Base-by-base conservation (phyloP, 2,113 vertebrate genomes). In the Cryptotis parvus region DNA sequence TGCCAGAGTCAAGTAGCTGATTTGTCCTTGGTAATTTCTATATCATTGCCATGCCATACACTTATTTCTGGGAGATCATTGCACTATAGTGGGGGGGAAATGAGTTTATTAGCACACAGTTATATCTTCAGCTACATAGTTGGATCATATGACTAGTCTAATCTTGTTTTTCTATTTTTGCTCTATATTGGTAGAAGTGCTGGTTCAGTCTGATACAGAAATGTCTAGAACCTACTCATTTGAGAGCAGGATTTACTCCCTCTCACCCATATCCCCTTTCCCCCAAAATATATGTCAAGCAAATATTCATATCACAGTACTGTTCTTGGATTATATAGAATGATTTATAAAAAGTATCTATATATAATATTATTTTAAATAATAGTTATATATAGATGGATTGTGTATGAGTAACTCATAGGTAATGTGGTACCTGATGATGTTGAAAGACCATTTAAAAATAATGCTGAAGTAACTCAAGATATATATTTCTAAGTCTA, bases 71-170 rank as follows among this genome's bases (percentile, higher is more conserved):
- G 8, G 10, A 6, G 31, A 2, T 2, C 0, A 0, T 33, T 41
- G 24, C 45, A 9, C 1, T 22, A 15, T 33, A 24, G 31, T 10
- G 4, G 14, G 11, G 35, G 20, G 10, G n/a, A n/a, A n/a, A 1
- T 22, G 20, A 27, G 43, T 3, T 8, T 35, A 0, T 2, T 16
- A 18, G 1, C 20, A 3, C 7, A 29, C 10, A 16, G 24, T 12
- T 3, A 3, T 5, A 18, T 29, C 26, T 55, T 18, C 27, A 22
- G 11, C 3, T 45, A 3, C 2, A 69, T n/a, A n/a, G 12, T 10
- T 2, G 14, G 4, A 24, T 31, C 15, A 20, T 3, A 24, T 58
- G 55, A 58, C 55, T 22, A 58, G 22, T 58, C 55, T 58, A 58
- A 58, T 4, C 55, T 58, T 22, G 55, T 58, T 20, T 24, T 58